phyloP scores from a whole-genome alignment of 2,113 vertebrate genomes.

The Microcebus griseorufus region DNA sequence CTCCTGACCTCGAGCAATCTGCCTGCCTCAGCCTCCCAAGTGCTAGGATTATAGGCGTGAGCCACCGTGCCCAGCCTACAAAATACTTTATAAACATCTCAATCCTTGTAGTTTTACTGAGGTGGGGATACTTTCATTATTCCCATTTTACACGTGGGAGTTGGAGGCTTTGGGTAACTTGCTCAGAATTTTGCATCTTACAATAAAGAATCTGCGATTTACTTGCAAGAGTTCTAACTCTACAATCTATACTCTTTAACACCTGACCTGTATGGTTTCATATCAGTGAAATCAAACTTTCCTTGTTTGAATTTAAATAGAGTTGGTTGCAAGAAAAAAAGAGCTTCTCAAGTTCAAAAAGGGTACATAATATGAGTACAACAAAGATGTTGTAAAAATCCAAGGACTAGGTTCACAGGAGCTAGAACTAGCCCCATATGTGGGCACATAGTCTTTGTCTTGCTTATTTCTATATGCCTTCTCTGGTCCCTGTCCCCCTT shows the following conservation, averaged over 20 bases:
- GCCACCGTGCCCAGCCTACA: background rate
- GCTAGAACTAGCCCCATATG: background rate
- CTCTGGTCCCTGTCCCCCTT: background rate
- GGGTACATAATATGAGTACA: background rate
- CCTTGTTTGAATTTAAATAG: constrained; percentile 21
- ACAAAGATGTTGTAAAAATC: background rate
- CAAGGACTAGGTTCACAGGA: background rate
- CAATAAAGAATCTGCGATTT: background rate
- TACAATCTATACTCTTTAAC: background rate
- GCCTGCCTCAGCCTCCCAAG: too few species aligned
- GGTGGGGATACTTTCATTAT: background rate
- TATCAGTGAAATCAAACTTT: constrained; percentile 32
- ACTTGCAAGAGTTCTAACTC: background rate
- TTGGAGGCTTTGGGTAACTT: background rate
- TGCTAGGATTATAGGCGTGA: too few species aligned
- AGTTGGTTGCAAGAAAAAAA: background rate
- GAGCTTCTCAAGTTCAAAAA: background rate
- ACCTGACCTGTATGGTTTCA: background rate
- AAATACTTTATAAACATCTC: background rate
- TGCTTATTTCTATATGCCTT: background rate
- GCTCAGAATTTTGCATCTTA: background rate
- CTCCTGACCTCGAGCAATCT: too few species aligned
- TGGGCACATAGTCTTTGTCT: background rate
- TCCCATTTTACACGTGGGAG: background rate
- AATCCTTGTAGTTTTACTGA: background rate